Percentiles rank a stretch among this genome's conserved stretches.
Evolutionary conservation across 1,140 invertebrate species (phyloP).

Genomic region (Brachionus paranguensis): DNA sequence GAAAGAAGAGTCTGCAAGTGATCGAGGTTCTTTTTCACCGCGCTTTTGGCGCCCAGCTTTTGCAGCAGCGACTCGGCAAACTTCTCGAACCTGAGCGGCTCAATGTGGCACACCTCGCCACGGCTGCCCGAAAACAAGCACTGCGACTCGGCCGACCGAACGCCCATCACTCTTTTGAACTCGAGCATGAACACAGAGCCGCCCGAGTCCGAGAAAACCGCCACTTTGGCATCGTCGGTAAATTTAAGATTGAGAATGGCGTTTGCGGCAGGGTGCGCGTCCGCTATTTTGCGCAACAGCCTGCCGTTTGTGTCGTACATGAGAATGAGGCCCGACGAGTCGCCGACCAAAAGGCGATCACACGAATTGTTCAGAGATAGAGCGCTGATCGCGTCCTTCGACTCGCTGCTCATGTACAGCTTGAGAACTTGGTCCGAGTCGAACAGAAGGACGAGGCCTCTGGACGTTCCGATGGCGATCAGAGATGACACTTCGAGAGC

Average conservation of each 20-base stretch:
- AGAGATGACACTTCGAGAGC: conserved; percentile 68
- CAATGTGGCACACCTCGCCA: conserved; percentile 84
- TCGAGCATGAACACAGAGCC: conserved; percentile 93
- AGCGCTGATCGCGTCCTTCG: conserved; percentile 67
- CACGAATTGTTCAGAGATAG: conserved; percentile 80
- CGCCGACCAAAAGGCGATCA: conserved; percentile 74
- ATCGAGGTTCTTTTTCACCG: not conserved
- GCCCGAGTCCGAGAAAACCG: conserved; percentile 83
- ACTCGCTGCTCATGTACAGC: conserved; percentile 59
- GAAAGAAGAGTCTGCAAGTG: not conserved
- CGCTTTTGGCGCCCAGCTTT: not conserved
- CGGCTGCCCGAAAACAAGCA: conserved; percentile 88
- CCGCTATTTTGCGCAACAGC: conserved; percentile 68
- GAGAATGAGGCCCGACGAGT: conserved; percentile 71
- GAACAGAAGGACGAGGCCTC: conserved; percentile 82
- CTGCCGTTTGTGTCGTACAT: conserved; percentile 60
- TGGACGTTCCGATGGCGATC: conserved; percentile 83
- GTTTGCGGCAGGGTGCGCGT: conserved; percentile 77
- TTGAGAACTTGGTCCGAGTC: conserved; percentile 57
- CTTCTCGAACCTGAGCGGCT: conserved; percentile 63
- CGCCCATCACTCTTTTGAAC: conserved; percentile 77
- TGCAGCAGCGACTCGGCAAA: not conserved
- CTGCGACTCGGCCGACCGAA: conserved; percentile 76
- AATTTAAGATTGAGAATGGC: conserved; percentile 79
- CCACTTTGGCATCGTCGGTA: conserved; percentile 68